Evolutionary conservation across 2,113 vertebrate species (phyloP), one percentile per base, ranked within the genome.

Genomic region (Mormyrus iriodes): DNA sequence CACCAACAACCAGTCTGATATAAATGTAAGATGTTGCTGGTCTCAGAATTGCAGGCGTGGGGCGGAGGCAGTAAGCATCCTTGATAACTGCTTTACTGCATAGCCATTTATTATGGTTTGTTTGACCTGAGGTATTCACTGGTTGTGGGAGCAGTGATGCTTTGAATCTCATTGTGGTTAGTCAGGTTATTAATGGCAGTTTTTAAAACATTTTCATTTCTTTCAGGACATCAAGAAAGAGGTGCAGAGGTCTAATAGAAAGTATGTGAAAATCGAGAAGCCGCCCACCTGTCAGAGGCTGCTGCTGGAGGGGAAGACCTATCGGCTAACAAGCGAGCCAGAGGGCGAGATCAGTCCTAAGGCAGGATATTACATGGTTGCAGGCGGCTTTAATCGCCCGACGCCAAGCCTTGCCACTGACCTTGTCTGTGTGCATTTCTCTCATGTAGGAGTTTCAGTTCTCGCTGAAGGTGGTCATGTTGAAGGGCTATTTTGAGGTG

Each of bases 401-500:
- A 15, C 4, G 73, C 17, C 19, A 42, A 39, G 3, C 10, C 17
- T 2, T 85, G 24, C 73, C 3, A n/a, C 42, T 88, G 44, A 21
- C 83, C 51, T 90, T 55, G 6, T 87, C 53, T 76, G 24, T 83
- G 0, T 27, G 0, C 12, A 0, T 89, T 89, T 92, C 1, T 83
- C 0, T 91, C 73, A 65, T 83, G 0, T 83, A 98, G 97, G 96
- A 96, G 90, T 95, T 97, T 90, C 93, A 96, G 85, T 97, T 97
- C 93, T 95, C 94, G 15, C 94, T 91, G 90, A 96, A 76, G 0
- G 94, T 51, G 94, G 96, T 17, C 48, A 97, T 96, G 90, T 93
- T 97, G 61, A 97, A 97, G 91, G 96, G 95, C 88, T 97, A 97
- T 91, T 96, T 97, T 69, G 97, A 97, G 89, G 97, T 96, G 5